A percentile compares a stretch with the other conserved stretches of the same genome.
Evolutionary conservation across 2,888 invertebrate genomes (phyloP).

Genomic region (Hydropsyche betteni): DNA sequence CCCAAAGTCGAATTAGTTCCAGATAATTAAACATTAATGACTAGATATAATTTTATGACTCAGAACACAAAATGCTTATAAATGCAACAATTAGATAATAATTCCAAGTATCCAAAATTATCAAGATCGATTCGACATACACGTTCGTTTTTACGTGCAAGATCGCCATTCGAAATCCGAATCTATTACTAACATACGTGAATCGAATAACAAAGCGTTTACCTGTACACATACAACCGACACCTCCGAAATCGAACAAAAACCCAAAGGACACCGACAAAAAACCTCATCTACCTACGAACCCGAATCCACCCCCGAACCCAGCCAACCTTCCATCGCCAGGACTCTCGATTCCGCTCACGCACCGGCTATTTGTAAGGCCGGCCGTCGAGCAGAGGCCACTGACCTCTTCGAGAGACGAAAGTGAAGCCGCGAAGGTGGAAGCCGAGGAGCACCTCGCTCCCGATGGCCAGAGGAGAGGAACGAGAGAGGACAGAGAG

Average conservation of each 20-base stretch:
- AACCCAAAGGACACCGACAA: not conserved
- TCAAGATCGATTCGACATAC: no score
- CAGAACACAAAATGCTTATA: no score
- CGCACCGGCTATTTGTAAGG: constrained; percentile 24
- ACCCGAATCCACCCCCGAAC: not conserved
- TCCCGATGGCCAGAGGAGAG: not conserved
- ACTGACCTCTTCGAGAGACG: constrained; percentile 18
- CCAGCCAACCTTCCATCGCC: not conserved
- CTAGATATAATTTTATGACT: no score
- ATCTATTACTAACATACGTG: no score
- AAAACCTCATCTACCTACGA: not conserved
- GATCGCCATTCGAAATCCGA: no score
- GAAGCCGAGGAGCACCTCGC: not conserved
- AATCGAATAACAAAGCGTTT: not conserved
- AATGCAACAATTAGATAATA: no score
- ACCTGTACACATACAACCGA: not conserved
- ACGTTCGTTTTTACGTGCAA: no score
- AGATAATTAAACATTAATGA: no score
- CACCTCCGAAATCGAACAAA: not conserved
- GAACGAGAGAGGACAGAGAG: no score
- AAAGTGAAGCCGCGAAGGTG: constrained; percentile 17
- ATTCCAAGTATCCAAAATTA: no score
- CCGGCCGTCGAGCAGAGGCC: not conserved
- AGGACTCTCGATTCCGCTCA: constrained; percentile 25
- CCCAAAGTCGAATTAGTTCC: no score